These are phyloP conservation scores for Ditula angustiorana DNA, from an alignment of 2,888 invertebrate genomes.

Conservation along the genomic window DNA sequence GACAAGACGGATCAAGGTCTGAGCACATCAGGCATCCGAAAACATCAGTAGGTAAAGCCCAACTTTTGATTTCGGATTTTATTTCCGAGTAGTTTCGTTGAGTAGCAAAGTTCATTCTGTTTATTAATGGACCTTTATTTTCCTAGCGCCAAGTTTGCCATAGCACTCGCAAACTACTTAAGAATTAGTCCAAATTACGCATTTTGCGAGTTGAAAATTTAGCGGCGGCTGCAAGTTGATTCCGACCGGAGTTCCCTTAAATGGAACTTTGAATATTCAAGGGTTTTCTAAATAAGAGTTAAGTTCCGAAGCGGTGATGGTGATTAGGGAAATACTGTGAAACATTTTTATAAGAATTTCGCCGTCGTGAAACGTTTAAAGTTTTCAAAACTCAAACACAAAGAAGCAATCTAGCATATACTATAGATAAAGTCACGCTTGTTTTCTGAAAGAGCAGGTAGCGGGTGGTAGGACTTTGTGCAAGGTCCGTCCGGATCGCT, in stretches of 20 bases:
- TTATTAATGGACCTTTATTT: background rate
- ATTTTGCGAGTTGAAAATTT: background rate
- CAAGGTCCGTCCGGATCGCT: too few relatives aligned
- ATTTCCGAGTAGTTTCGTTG: too few relatives aligned
- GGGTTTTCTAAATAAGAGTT: slow-evolving; percentile 2
- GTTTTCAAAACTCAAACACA: too few relatives aligned
- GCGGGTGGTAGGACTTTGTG: too few relatives aligned
- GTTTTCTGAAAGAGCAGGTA: too few relatives aligned
- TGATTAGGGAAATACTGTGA: background rate
- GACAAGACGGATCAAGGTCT: too few relatives aligned
- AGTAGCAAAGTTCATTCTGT: too few relatives aligned
- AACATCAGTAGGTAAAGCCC: too few relatives aligned
- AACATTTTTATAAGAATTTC: background rate
- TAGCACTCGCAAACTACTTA: slow-evolving; percentile 4
- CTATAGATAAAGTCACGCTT: too few relatives aligned
- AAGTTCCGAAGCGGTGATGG: background rate
- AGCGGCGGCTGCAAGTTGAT: background rate
- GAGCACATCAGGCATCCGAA: too few relatives aligned
- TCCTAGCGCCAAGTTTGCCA: background rate
- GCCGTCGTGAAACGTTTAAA: background rate
- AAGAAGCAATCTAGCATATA: too few relatives aligned
- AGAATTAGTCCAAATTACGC: background rate
- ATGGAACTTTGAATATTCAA: slow-evolving; percentile 5
- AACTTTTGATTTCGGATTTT: too few relatives aligned
- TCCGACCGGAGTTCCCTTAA: background rate